Base-by-base conservation (phyloP, 2,888 invertebrate genomes). In the Neelides folsomi region DNA sequence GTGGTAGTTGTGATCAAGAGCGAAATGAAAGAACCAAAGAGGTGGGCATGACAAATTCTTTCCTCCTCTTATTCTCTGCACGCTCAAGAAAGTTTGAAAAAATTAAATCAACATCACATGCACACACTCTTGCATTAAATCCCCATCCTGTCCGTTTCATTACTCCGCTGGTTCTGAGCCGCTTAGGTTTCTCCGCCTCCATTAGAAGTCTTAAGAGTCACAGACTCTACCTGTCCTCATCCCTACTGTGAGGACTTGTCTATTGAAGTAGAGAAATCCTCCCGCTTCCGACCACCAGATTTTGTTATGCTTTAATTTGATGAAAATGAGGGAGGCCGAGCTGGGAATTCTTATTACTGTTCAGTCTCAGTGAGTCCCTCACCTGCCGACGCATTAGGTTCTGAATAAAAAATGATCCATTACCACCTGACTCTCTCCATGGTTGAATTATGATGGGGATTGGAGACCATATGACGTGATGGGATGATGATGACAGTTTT, bases 41-140 rank as follows among this genome's bases (percentile, higher is more conserved):
- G 35, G 43, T 42, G 49, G 49, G 52, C 56, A 51, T 56, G 56
- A 56, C 56, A 56, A 56, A 56, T 56, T 56, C 56, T 52, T 56
- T 56, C 56, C 56, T 56, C 53, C 53, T 27, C 27, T 27, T 27
- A 27, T 27, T 27, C 27, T 45, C 51, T 45, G 43, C 36, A 46
- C 40, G 48, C 48, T 44, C 35, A 45, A 49, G 45, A 47, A 51
- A 54, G 47, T 47, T 19, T 27, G 37, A 44, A 45, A 35, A 47
- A 51, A 54, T 44, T 34, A 34, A 6, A 7, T n/a, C 35, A 34
- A 35, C 40, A 45, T 45, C 45, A 45, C 20, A 45, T 19, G 20
- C 34, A 34, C 20, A 45, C 34, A 27, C 20, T 27, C 27, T 34
- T 10, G 18, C 47, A 52, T 52, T 52, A 52, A 52, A 52, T 47